Evolutionary conservation across 2,888 invertebrate genomes (phyloP).

Genomic region (Ashinkailepas kermadecensis): DNA sequence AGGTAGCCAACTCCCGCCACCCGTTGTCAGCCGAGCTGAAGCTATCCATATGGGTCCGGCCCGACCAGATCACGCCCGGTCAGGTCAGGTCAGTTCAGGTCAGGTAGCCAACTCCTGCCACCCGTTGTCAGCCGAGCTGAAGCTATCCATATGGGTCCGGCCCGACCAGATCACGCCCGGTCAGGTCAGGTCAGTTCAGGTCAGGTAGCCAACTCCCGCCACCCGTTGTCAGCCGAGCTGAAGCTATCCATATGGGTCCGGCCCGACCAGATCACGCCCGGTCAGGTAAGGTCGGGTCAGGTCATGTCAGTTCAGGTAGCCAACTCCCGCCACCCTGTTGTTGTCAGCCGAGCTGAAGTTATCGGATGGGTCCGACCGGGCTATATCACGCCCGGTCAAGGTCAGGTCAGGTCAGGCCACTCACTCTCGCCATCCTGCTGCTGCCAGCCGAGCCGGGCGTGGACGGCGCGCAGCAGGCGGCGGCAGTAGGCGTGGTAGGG

Average conservation of each 20-base stretch:
- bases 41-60: not conserved
- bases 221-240: not conserved
- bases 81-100: not conserved
- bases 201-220: not conserved
- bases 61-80: not conserved
- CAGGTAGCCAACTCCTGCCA: not conserved
- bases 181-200: no score
- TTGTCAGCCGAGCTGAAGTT: no score
- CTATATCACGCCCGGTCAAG: no score
- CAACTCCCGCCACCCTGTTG: no score
- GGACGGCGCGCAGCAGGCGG: constrained; percentile 62
- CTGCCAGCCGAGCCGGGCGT: constrained; percentile 75
- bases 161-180: no score
- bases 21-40: not conserved
- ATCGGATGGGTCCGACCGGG: no score
- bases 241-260: not conserved
- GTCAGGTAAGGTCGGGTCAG: not conserved
- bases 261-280: not conserved
- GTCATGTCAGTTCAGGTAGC: not conserved
- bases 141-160: no score
- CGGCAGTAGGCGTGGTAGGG: constrained; percentile 64
- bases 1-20: not conserved
- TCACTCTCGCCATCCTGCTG: constrained; percentile 65
- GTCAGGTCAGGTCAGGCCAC: not conserved
- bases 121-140: no score